Evolutionary conservation across 1,140 invertebrate genomes (phyloP).

Genomic region (Manduca sexta): DNA sequence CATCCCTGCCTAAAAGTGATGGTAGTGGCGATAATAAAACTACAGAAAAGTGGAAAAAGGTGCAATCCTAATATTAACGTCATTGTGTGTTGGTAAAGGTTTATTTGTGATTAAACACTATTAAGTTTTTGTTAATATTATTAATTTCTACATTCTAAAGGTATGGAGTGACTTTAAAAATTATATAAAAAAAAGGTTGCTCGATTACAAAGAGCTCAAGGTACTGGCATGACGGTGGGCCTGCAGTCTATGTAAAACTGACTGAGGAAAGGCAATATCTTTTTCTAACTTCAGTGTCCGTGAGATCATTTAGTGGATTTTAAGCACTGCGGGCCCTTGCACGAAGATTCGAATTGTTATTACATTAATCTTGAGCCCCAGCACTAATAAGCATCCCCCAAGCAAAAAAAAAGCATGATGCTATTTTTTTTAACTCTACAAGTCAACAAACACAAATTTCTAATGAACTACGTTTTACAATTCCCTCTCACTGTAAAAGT

Average conservation of each 20-base stretch:
- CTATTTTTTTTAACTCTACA: no score
- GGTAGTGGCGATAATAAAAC: conserved; percentile 12
- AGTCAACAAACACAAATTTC: no score
- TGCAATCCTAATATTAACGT: conserved; percentile 5
- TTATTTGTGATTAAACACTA: background rate
- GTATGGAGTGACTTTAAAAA: conserved; percentile 19
- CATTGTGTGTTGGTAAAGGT: background rate
- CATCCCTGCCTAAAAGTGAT: conserved; percentile 8
- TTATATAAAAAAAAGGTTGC: no score
- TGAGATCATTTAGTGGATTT: background rate
- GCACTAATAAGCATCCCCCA: no score
- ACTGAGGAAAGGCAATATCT: background rate
- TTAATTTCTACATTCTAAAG: conserved; percentile 5
- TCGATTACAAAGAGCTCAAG: no score
- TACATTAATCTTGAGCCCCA: background rate
- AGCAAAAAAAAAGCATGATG: no score
- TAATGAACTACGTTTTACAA: no score
- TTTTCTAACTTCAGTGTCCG: conserved; percentile 2
- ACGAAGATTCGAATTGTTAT: background rate
- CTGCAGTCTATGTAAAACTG: no score
- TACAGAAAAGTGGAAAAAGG: conserved; percentile 21
- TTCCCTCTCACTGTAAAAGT: no score
- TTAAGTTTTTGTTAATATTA: conserved; percentile 4
- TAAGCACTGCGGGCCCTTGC: background rate
- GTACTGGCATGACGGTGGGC: no score